These are phyloP conservation scores for Stigmatopora argus DNA, from an alignment of 2,113 vertebrate species.

Conservation along the genomic window DNA sequence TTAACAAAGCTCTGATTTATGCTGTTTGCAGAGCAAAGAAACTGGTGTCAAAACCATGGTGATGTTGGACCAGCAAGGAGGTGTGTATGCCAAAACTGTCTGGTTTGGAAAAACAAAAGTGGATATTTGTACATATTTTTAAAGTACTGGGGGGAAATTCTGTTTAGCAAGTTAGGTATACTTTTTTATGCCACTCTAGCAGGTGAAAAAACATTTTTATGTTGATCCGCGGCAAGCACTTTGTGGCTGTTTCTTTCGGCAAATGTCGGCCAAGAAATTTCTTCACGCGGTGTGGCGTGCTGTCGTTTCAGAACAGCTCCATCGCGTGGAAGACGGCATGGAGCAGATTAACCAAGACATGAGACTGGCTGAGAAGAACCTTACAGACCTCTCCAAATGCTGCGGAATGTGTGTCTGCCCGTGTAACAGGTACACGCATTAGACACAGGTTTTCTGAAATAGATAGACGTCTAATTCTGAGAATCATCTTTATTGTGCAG, in stretches of 20 bases:
- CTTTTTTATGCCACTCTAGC: too few species aligned
- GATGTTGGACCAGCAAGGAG: constrained; percentile 91
- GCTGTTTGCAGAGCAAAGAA: constrained; percentile 76
- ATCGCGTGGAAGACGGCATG: constrained; percentile 85
- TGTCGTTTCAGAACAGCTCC: constrained; percentile 81
- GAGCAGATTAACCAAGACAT: constrained; percentile 98
- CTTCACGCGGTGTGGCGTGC: constrained; percentile 2
- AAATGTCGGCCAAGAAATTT: background rate
- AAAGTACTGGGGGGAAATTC: too few species aligned
- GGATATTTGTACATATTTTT: too few species aligned
- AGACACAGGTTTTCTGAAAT: too few species aligned
- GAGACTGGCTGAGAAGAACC: constrained; percentile 90
- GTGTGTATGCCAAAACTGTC: constrained; percentile 49
- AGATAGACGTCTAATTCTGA: too few species aligned
- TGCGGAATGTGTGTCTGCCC: constrained; percentile 94
- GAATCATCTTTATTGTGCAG: constrained; percentile 48
- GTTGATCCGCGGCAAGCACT: too few species aligned
- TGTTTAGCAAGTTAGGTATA: too few species aligned
- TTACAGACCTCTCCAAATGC: constrained; percentile 92
- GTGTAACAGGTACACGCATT: constrained; percentile 79
- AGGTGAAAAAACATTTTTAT: too few species aligned
- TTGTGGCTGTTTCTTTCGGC: background rate
- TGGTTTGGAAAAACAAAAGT: too few species aligned
- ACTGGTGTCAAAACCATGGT: constrained; percentile 84
- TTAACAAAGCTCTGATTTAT: background rate